Base-by-base conservation (phyloP, 1,140 invertebrate species). In the Carposina sasakii region DNA sequence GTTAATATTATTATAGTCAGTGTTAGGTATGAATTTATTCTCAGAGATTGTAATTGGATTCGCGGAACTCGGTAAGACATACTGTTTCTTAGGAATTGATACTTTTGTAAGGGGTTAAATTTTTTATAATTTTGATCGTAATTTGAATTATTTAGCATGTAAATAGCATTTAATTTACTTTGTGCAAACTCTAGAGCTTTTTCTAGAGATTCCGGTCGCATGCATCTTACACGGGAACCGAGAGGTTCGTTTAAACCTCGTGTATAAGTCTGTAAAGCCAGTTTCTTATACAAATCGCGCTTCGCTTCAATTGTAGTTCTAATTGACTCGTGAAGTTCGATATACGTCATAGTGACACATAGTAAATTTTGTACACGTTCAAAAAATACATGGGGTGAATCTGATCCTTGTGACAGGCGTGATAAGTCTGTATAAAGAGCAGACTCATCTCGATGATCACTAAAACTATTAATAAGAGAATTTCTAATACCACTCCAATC, bases 181-280 rank as follows among this genome's bases (percentile, higher is more conserved):
- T 42, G 22, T 2, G 40, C 40, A 20, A 39, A 39, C 17, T 26
- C 28, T 9, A 42, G 15, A 1, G 40, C 40, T 17, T 42, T 24
- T 42, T 42, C 40, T n/a, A 42, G 22, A 3, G 40, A 42, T 26
- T 3, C 9, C n/a, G 40, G 40, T 42, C 40, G 22, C 40, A 42
- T 42, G 23, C 40, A 42, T 16, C 40, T 42, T 4, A 42, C 28
- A 26, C 40, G n/a, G 21, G 40, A 42, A 26, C 40, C 40, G 16
- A 42, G 40, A 28, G 40, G 40, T 42, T 42, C 40, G 16, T 42
- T 42, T 19, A 42, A 42, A 24, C 40, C 40, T 24, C 40, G 9
- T 28, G 28, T 9, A 16, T 42, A 42, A 1, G 40, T 26, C 10
- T 42, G 40, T 4, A 42, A 19, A 42, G 40, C 40, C 1, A 42